Conservation (phyloP, 2,113 vertebrate species). For the Casuarius casuarius region DNA sequence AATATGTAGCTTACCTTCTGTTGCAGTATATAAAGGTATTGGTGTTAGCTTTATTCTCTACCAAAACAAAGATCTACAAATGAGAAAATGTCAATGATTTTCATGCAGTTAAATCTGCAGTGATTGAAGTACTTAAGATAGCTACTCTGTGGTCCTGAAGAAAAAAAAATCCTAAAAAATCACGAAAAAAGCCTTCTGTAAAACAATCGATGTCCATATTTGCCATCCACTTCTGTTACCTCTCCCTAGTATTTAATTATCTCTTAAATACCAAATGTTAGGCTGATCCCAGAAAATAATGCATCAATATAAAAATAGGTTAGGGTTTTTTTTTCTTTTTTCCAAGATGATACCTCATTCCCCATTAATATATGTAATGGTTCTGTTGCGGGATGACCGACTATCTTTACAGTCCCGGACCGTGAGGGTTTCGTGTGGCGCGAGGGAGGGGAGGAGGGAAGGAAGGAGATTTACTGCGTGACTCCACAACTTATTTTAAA, state of each 20-base stretch:
- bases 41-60: background rate
- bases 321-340: too few species aligned
- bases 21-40: background rate
- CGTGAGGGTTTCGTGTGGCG: too few species aligned
- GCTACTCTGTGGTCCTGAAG: background rate
- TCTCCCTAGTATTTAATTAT: background rate
- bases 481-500: too few species aligned
- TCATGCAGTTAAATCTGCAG: background rate
- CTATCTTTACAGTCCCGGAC: too few species aligned
- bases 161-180: background rate
- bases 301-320: too few species aligned
- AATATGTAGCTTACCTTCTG: background rate
- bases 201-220: background rate
- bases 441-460: too few species aligned
- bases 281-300: background rate
- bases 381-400: too few species aligned
- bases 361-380: too few species aligned
- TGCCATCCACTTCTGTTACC: background rate
- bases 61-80: background rate
- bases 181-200: background rate
- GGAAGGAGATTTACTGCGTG: too few species aligned
- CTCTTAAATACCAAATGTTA: background rate
- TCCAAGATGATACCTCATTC: too few species aligned
- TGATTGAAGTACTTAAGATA: background rate
- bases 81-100: background rate